A percentile compares a stretch with the other conserved stretches of the same genome.
Conservation (phyloP, 1,140 invertebrate species). For the Halotydeus destructor region DNA sequence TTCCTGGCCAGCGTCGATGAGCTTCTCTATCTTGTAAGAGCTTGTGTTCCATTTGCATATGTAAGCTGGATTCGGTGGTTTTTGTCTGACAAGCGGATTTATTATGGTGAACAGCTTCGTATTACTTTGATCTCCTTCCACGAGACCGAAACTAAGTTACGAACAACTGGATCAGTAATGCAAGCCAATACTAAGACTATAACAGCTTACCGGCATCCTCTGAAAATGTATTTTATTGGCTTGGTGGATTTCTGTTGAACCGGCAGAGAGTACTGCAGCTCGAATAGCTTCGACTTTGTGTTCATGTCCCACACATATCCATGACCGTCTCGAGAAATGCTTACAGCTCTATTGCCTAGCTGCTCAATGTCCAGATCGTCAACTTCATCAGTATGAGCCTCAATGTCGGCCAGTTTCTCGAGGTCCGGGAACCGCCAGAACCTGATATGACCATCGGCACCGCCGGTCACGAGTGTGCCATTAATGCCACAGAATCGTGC, state of each 20-base stretch:
- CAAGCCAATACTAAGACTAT: slow-evolving; percentile 9
- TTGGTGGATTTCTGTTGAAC: slow-evolving; percentile 46
- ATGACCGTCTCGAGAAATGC: slow-evolving; percentile 65
- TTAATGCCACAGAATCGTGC: slow-evolving; percentile 51
- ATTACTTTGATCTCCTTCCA: slow-evolving; percentile 39
- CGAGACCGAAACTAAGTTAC: slow-evolving; percentile 38
- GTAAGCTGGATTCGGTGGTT: slow-evolving; percentile 23
- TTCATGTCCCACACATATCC: slow-evolving; percentile 52
- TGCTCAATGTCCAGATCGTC: slow-evolving; percentile 77
- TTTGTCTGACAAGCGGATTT: slow-evolving; percentile 45
- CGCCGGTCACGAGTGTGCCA: slow-evolving; percentile 65
- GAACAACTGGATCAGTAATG: slow-evolving; percentile 6
- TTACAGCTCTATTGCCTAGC: slow-evolving; percentile 46
- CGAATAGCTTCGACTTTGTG: slow-evolving; percentile 37
- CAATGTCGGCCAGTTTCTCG: slow-evolving; percentile 39
- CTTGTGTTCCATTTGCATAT: slow-evolving; percentile 27
- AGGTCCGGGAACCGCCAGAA: slow-evolving; percentile 70
- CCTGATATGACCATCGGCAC: slow-evolving; percentile 62
- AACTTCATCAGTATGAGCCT: slow-evolving; percentile 55
- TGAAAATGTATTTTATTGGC: slow-evolving; percentile 15
- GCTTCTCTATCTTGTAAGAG: slow-evolving; percentile 21
- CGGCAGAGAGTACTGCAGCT: slow-evolving; percentile 46
- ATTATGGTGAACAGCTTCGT: slow-evolving; percentile 54
- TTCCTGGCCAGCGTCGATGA: slow-evolving; percentile 30
- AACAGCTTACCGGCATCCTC: slow-evolving; percentile 13